These are phyloP conservation scores for Crenichthys baileyi DNA, from an alignment of 2,797 vertebrate species.

Conservation along the genomic window DNA sequence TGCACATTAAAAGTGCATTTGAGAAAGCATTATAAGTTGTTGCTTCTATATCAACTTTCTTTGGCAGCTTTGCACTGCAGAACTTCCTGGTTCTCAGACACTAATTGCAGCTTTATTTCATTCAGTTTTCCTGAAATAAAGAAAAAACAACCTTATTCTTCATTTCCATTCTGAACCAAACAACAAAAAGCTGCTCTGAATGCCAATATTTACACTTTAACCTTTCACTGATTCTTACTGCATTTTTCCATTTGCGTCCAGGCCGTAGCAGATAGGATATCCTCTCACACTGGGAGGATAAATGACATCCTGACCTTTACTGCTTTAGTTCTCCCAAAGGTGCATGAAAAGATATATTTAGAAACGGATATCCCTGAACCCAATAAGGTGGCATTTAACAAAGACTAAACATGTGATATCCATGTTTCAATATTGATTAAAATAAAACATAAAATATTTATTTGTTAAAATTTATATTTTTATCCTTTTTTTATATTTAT, in stretches of 20 bases:
- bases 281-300: slow-evolving; percentile 67
- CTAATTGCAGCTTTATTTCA: not conserved
- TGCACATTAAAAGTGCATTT: slow-evolving; percentile 1
- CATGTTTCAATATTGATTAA: not conserved
- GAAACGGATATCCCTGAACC: slow-evolving; percentile 37
- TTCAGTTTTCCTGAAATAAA: not conserved
- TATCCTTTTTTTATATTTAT: not conserved
- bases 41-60: not conserved
- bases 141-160: not conserved
- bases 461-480: not conserved
- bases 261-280: slow-evolving; percentile 58
- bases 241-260: slow-evolving; percentile 56
- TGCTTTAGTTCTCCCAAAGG: slow-evolving; percentile 30
- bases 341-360: slow-evolving; percentile 37
- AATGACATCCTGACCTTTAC: slow-evolving; percentile 70
- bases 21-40: not conserved
- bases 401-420: not conserved
- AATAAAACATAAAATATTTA: not conserved
- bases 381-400: not conserved
- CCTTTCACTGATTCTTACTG: slow-evolving; percentile 51
- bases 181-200: slow-evolving; percentile 22
- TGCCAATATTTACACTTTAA: slow-evolving; percentile 53
- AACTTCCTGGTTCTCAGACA: not conserved
- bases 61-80: not conserved
- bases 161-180: not conserved